These are phyloP conservation scores for Trichopoda pennipes DNA, from an alignment of 2,888 invertebrate species.

Conservation along the genomic window DNA sequence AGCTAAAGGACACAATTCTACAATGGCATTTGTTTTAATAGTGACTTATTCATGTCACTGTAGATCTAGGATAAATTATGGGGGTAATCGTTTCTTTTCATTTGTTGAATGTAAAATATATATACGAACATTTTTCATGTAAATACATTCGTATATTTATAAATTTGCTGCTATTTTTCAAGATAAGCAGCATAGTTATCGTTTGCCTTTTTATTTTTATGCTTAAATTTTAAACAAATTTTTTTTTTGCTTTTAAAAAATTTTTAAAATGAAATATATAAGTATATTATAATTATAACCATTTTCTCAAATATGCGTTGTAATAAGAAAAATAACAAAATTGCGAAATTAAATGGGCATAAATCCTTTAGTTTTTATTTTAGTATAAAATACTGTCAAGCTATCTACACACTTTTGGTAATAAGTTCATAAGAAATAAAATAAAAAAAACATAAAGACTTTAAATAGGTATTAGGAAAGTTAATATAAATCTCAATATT, in stretches of 20 bases:
- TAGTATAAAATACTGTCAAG: no score
- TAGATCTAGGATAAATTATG: constrained; percentile 13
- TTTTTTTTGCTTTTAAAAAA: background rate
- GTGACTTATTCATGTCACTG: constrained; percentile 42
- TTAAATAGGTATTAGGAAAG: background rate
- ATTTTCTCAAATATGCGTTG: no score
- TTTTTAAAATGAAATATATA: no score
- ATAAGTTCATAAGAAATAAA: no score
- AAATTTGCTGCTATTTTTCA: background rate
- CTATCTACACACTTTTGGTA: no score
- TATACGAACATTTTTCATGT: background rate
- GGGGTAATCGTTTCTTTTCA: constrained; percentile 1
- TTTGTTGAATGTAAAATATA: constrained; percentile 21
- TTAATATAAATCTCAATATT: background rate
- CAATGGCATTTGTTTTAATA: constrained; percentile 27
- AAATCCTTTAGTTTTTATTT: no score
- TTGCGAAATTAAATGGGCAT: no score
- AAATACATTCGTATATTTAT: background rate
- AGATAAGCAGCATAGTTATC: constrained; percentile 33
- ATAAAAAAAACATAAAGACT: background rate
- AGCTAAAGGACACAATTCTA: constrained; percentile 22
- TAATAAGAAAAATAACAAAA: no score
- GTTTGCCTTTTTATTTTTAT: constrained; percentile 47
- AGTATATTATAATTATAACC: no score
- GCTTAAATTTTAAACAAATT: background rate